A percentile compares a stretch with the other conserved stretches of the same genome.
These are phyloP conservation scores for Urophycis tenuis DNA, from an alignment of 2,797 vertebrate genomes.

Conservation along the genomic window DNA sequence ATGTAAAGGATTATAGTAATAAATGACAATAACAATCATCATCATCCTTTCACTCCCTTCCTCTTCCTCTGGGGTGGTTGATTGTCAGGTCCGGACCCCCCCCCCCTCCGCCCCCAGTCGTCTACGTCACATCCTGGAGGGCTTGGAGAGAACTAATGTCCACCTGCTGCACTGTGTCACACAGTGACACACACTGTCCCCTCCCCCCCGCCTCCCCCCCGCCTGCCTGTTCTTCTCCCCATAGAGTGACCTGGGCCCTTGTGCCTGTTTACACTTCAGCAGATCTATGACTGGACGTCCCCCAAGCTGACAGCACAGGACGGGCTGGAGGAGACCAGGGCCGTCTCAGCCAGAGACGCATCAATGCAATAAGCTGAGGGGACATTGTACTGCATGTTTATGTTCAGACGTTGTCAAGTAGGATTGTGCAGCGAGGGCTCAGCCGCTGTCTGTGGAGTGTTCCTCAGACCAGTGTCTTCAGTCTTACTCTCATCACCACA, in stretches of 20 bases:
- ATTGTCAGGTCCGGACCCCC: too few relatives aligned
- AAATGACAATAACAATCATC: too few relatives aligned
- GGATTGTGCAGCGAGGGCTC: conserved; percentile 34
- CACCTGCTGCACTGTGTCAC: conserved; percentile 39
- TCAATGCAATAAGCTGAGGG: conserved; percentile 45
- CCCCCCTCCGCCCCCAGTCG: conserved; percentile 33
- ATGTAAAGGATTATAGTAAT: conserved; percentile 19
- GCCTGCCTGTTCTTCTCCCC: conserved; percentile 3
- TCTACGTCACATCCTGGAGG: conserved; percentile 57
- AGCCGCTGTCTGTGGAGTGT: too few relatives aligned
- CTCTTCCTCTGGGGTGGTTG: conserved; percentile 39
- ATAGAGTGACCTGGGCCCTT: conserved; percentile 41
- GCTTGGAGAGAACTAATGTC: conserved; percentile 55
- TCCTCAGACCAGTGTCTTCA: too few relatives aligned
- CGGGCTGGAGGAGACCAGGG: conserved; percentile 28
- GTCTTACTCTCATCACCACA: too few relatives aligned
- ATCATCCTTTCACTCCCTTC: conserved; percentile 32
- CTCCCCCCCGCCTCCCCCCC: not conserved
- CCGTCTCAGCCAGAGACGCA: conserved; percentile 26
- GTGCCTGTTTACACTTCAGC: conserved; percentile 54
- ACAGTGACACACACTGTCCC: too few relatives aligned
- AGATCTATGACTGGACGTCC: conserved; percentile 65
- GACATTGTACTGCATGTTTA: conserved; percentile 39
- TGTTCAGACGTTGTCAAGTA: conserved; percentile 23
- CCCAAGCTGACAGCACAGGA: conserved; percentile 45